Conservation (phyloP, 1,140 invertebrate species). For the Calephelis virginiensis region DNA sequence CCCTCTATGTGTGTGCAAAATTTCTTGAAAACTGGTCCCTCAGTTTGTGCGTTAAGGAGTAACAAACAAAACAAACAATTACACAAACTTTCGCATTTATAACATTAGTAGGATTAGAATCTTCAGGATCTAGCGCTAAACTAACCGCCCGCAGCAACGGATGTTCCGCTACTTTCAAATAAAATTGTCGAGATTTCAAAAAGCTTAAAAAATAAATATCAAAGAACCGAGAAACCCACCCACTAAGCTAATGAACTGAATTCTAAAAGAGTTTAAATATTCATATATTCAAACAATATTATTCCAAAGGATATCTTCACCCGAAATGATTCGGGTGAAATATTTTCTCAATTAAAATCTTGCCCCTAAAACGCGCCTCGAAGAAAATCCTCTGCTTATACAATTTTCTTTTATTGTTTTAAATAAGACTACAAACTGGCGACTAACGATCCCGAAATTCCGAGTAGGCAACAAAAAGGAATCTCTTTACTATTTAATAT, state of each 20-base stretch:
- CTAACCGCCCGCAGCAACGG: too few species aligned
- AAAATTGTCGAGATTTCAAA: too few species aligned
- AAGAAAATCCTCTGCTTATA: conserved; percentile 27
- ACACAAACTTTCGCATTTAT: too few species aligned
- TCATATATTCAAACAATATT: conserved; percentile 29
- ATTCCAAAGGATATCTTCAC: conserved; percentile 28
- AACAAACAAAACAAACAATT: too few species aligned
- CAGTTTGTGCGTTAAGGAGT: too few species aligned
- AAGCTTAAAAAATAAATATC: conserved; percentile 3
- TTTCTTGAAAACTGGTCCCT: too few species aligned
- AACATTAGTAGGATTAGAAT: too few species aligned
- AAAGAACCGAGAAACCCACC: conserved; percentile 8
- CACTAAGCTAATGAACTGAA: conserved; percentile 30
- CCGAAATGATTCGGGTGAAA: conserved; percentile 27
- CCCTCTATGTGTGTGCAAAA: too few species aligned
- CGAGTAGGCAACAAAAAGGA: conserved; percentile 18
- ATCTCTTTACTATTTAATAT: conserved; percentile 24
- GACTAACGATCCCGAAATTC: conserved; percentile 23
- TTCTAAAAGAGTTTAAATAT: conserved; percentile 31
- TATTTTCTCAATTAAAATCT: conserved; percentile 35
- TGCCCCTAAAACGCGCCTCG: conserved; percentile 21
- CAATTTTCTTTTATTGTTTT: conserved; percentile 35
- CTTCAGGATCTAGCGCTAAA: too few species aligned
- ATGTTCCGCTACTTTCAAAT: too few species aligned
- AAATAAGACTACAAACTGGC: conserved; percentile 27